Base-by-base conservation (phyloP, 2,113 vertebrate genomes). In the Telmatochromis brichardi region DNA sequence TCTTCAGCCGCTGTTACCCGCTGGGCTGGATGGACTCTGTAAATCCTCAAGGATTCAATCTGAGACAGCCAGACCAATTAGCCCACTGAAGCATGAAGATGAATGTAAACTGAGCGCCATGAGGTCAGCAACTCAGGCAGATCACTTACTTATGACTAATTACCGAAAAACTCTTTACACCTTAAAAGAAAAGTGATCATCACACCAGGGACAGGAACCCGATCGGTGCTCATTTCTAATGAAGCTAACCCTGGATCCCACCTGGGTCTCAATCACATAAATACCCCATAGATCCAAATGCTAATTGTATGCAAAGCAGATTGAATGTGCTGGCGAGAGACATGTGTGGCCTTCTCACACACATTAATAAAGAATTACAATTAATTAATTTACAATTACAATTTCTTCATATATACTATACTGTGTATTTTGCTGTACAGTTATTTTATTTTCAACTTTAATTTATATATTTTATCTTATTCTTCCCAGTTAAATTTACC, bases 11-110 rank as follows among this genome's bases (percentile, higher is more conserved):
- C 37, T 7, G 26, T 81, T 47, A 84, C 91, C 79, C 1, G 31
- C 86, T 26, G 85, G 33, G 86, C 76, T 10, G 63, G 35, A 15
- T 40, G 84, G 89, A 91, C 71, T 21, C 81, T 7, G 21, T n/a
- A n/a, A n/a, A n/a, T n/a, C n/a, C n/a, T n/a, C n/a, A n/a, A n/a
- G n/a, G n/a, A n/a, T n/a, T n/a, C n/a, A n/a, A n/a, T n/a, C n/a
- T n/a, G n/a, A n/a, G n/a, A n/a, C n/a, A n/a, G n/a, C n/a, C 71
- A 83, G 90, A 84, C 92, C 92, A 94, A 94, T 94, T 93, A 92
- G 90, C 76, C 76, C 88, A 65, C 9, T 88, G 80, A 83, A 90
- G 90, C 60, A 87, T 90, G 92, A 92, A 89, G 79, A 53, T 6
- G 23, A 55, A 63, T 73, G 78, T 51, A 73, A 78, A 76, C 51